Base-by-base conservation (phyloP, 2,888 invertebrate species). In the Lumbricus terrestris region DNA sequence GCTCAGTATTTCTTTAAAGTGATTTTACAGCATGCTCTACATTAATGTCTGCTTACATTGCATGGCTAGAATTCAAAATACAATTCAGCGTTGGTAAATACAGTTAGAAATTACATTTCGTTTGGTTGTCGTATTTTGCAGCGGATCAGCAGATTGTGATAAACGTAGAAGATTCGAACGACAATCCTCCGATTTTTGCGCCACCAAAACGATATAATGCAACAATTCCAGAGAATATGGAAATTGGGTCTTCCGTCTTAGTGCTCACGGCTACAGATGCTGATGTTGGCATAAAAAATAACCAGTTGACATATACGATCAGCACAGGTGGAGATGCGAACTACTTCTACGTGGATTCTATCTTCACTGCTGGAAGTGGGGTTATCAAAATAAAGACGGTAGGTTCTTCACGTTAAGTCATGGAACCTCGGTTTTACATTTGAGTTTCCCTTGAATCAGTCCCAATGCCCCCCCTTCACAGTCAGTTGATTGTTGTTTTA, bases 111-210 rank as follows among this genome's bases (percentile, higher is more conserved):
- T 33, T 91, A 33, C 1, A 38, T 33, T 42, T 35, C 82, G 23
- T 54, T 13, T 42, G 33, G 40, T 13, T 91, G 40, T 89, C 88
- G 33, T 35, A 69, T 82, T 35, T 89, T 89, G 91, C 47, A 91
- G 91, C 42, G 54, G 38, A 54, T 40, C 69, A 88, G 85, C 88
- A 37, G 15, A 85, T 92, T 8, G 42, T 88, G 33, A 91, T 92
- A 47, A 47, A 88, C 13, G 91, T 92, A 34, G 37, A 23, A 18
- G 92, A 92, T 82, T 90, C 88, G 13, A 92, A 92, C 83, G 91
- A 92, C 88, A 89, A 92, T 96, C 37, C 54, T 11, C 92, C 92
- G 33, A 23, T 37, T 23, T 92, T 92, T 88, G 18, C 47, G 16
- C 13, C 37, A 16, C 69, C 88, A 34, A 69, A 38, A 5, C n/a